These are phyloP conservation scores for Heteromormyrus szaboi DNA, from an alignment of 2,797 vertebrate genomes.

Conservation along the genomic window DNA sequence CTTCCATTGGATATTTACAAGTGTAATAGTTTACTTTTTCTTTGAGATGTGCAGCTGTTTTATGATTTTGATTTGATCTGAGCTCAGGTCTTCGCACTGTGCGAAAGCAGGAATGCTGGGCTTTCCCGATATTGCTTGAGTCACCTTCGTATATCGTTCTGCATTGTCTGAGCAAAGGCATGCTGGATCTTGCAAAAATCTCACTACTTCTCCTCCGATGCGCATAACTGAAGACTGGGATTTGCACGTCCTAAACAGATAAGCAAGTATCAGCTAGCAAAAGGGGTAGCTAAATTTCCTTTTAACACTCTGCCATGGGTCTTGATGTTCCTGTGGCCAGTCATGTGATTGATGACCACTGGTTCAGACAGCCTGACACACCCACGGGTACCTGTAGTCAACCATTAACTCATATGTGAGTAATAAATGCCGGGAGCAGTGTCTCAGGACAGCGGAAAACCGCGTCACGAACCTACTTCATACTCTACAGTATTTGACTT, in stretches of 20 bases:
- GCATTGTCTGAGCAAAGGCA: background rate
- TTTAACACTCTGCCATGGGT: background rate
- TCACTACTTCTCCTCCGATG: background rate
- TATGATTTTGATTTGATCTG: background rate
- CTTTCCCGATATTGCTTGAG: background rate
- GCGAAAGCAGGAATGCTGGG: background rate
- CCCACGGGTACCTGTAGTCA: background rate
- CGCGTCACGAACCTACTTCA: background rate
- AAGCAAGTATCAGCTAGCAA: slow-evolving; percentile 1
- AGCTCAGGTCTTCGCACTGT: background rate
- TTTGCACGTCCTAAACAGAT: background rate
- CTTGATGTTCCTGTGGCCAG: background rate
- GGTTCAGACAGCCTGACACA: background rate
- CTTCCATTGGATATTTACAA: background rate
- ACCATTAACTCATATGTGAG: slow-evolving; percentile 2
- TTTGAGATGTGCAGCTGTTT: background rate
- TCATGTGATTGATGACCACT: background rate
- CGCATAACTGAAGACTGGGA: background rate
- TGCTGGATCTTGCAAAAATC: slow-evolving; percentile 3
- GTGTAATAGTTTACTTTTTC: background rate
- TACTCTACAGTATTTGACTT: background rate
- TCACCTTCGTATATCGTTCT: background rate
- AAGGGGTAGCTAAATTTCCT: background rate
- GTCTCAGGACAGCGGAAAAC: background rate
- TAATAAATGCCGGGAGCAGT: background rate